Evolutionary conservation across 2,888 invertebrate species (phyloP), one percentile per base, ranked within the genome.

Genomic region (Cremastinae sp.): DNA sequence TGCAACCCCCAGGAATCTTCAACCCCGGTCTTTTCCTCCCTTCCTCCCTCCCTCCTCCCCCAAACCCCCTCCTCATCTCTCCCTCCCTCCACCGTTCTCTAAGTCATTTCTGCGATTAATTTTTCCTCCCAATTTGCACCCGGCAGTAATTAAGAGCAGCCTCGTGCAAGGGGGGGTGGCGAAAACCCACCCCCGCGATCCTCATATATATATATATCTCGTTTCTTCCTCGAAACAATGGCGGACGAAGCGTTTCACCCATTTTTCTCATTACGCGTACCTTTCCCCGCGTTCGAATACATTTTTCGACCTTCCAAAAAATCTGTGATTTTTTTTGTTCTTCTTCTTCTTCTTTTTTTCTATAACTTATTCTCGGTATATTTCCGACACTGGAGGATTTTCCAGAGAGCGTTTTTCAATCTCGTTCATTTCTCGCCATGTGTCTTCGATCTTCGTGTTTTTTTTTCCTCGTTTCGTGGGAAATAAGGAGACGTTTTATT

Each of bases 81-180:
- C 41, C 49, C 45, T 49, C 65, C 66, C 64, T 34, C 59, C 47
- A 71, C 47, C 74, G 58, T 78, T 84, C 87, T 88, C 89, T 89
- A 89, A 89, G 90, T 90, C 89, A 90, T 89, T 90, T 90, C 89
- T 89, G 88, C 90, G 90, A 90, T 90, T 90, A 90, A 90, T 90
- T 90, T 90, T 90, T 89, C 89, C 90, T 89, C 88, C 89, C 90
- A 90, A 89, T 90, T 89, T 89, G 90, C 89, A 89, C 90, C 89
- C 88, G 89, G 89, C 89, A 88, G 89, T 90, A 89, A 90, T 90
- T 90, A 89, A 89, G 89, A 88, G 87, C 84, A 85, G 82, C 79
- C 84, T 84, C 84, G 85, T 84, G 86, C 84, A 84, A 84, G 82
- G 81, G 81, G 81, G 74, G 58, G 53, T 71, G 75, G 78, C 74